Conservation (phyloP, 2,113 vertebrate species). For the Piprites chloris region DNA sequence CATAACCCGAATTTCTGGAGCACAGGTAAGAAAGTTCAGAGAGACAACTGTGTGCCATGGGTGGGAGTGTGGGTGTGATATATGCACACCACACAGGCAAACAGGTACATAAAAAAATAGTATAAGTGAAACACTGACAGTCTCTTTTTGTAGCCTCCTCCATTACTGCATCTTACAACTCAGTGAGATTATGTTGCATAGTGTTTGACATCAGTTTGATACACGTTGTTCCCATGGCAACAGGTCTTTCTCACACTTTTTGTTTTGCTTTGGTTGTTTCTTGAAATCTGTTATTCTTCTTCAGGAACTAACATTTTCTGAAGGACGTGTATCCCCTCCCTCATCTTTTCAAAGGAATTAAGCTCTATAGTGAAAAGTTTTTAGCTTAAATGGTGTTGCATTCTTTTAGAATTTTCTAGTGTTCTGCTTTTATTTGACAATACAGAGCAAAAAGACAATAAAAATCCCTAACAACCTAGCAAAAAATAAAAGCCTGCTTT, state of each 20-base stretch:
- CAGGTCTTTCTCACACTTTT: neutral
- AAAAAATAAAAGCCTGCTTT: neutral
- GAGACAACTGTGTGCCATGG: neutral
- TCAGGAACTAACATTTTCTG: neutral
- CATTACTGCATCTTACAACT: neutral
- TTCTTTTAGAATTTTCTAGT: neutral
- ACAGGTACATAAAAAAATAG: neutral
- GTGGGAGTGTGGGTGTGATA: neutral
- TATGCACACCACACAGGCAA: neutral
- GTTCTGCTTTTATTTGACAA: neutral
- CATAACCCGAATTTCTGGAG: neutral
- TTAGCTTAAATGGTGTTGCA: neutral
- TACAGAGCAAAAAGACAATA: neutral
- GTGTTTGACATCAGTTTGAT: constrained; percentile 20
- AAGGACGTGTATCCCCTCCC: neutral
- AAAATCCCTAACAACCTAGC: fast-evolving
- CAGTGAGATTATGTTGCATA: neutral
- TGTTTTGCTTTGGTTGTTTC: constrained; percentile 4
- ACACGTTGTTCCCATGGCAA: neutral
- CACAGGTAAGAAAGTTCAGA: neutral
- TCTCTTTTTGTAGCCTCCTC: neutral
- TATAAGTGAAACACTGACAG: neutral
- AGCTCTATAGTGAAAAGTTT: neutral
- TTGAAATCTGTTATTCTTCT: neutral
- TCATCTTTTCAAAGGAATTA: neutral